A percentile compares a stretch with the other conserved stretches of the same genome.
Evolutionary conservation across 2,888 invertebrate genomes (phyloP).

Genomic region (Melanargia galathea): DNA sequence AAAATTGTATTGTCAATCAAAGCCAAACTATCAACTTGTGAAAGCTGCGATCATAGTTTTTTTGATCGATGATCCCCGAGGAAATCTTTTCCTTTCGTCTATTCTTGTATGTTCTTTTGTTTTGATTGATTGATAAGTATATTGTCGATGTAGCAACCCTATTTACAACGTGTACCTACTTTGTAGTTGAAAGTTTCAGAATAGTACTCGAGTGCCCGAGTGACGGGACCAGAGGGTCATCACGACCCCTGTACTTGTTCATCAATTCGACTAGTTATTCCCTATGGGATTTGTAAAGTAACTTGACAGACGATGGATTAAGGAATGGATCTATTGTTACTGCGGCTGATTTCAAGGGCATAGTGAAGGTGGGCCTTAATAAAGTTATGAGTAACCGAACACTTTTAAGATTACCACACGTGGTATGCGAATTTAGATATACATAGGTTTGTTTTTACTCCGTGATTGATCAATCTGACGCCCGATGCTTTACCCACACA

Average conservation of each 20-base stretch:
- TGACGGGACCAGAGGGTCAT: slow-evolving; percentile 21
- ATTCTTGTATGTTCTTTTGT: too few species aligned
- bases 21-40: too few species aligned
- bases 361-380: neutral
- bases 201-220: slow-evolving; percentile 25
- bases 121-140: neutral
- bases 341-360: neutral
- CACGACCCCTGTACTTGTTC: slow-evolving; percentile 20
- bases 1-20: too few species aligned
- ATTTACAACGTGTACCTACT: slow-evolving; percentile 24
- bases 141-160: slow-evolving; percentile 25
- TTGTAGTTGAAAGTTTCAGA: slow-evolving; percentile 28
- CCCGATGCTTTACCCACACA: too few species aligned
- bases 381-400: neutral
- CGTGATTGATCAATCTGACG: too few species aligned
- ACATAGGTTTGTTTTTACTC: too few species aligned
- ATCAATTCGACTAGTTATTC: neutral
- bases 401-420: too few species aligned
- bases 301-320: neutral
- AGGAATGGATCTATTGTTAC: slow-evolving; percentile 5
- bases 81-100: too few species aligned
- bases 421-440: too few species aligned
- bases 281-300: neutral
- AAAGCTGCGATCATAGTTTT: too few species aligned
- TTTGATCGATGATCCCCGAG: too few species aligned